These are phyloP conservation scores for Pseudochaenichthys georgianus DNA, from an alignment of 2,797 vertebrate genomes.

Conservation along the genomic window DNA sequence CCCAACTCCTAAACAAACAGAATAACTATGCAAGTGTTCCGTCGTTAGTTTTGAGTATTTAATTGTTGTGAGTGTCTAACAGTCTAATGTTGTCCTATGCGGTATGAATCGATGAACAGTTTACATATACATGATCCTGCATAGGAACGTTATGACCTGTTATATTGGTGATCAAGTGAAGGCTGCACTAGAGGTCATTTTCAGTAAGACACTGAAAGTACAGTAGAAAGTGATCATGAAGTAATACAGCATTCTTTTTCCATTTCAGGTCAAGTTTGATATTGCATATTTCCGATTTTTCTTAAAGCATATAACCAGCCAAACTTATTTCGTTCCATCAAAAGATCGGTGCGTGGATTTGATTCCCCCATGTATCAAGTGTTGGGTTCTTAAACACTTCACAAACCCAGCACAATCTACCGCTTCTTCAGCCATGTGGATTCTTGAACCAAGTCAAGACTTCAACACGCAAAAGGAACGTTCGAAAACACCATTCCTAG, in stretches of 20 bases:
- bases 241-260: not conserved
- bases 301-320: not conserved
- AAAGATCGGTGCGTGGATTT: too few species aligned
- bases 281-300: not conserved
- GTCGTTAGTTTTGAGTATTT: not conserved
- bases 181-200: not conserved
- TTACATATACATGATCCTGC: not conserved
- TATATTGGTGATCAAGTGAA: not conserved
- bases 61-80: not conserved
- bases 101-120: not conserved
- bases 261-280: not conserved
- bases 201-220: not conserved
- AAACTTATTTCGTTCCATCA: slow-evolving; percentile 4
- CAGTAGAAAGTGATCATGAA: not conserved
- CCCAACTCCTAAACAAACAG: too few species aligned
- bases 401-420: too few species aligned
- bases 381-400: too few species aligned
- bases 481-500: too few species aligned
- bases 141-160: not conserved
- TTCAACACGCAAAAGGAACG: too few species aligned
- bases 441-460: too few species aligned
- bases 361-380: too few species aligned
- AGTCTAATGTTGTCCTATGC: not conserved
- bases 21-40: too few species aligned
- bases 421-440: too few species aligned